Base-by-base conservation (phyloP, 2,113 vertebrate species). In the Poicephalus gulielmi region DNA sequence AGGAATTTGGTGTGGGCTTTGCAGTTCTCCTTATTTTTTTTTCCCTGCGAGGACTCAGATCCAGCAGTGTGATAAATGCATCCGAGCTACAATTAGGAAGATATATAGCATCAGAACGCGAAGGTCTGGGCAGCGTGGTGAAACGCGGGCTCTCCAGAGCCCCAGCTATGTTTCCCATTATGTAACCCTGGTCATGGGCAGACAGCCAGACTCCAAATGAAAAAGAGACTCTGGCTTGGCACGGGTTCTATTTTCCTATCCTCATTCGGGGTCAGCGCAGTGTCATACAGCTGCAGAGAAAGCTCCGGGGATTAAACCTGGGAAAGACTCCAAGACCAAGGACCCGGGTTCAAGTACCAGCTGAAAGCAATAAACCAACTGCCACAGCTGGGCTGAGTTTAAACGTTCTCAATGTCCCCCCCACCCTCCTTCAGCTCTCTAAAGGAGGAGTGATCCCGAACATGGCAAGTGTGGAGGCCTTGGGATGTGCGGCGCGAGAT, bases 211-310 rank as follows among this genome's bases (percentile, higher is more conserved):
- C 99, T 99, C 99, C 99, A 99, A 99, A 99, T 99, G 99, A 99
- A 99, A 99, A 99, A 99, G 99, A 99, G 99, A 99, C 99, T 99
- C 99, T 99, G 99, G 99, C 99, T 99, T 99, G 99, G 99, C 99
- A 99, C 98, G 91, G 98, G 98, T 99, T 99, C 99, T 99, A 99
- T 99, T 99, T 99, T 99, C 99, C 99, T 99, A 99, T 99, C 99
- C 99, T 99, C 99, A 98, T 98, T 98, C 98, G 98, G 99, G 99
- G 99, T 99, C 99, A 99, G 99, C 98, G 98, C 99, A 99, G 99
- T 99, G 99, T 99, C 99, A 99, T 99, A 99, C 99, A 99, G 99
- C 99, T 99, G 99, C 99, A 99, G 99, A 99, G 99, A 99, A 99
- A 99, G 99, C 99, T 99, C 99, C 98, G 98, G 99, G 99, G 99